Evolutionary conservation across 2,113 vertebrate species (phyloP).

Genomic region (Thermophis baileyi): DNA sequence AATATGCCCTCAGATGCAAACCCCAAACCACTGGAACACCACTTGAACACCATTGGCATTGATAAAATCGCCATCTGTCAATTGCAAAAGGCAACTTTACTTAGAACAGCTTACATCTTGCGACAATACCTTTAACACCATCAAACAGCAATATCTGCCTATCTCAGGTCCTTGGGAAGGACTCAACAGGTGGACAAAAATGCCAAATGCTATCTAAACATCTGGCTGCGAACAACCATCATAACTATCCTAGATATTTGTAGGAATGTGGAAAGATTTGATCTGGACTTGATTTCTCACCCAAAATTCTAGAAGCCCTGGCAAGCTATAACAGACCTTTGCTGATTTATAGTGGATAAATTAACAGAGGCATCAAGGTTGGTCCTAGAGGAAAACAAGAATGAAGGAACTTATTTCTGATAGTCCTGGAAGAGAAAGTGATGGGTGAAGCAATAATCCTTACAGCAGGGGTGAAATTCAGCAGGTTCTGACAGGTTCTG

Average conservation of each 20-base stretch:
- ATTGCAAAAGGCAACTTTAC: neutral
- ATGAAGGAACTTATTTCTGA: neutral
- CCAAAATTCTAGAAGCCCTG: neutral
- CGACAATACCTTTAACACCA: neutral
- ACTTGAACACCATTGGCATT: neutral
- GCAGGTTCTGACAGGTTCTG: too few relatives aligned
- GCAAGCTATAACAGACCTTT: neutral
- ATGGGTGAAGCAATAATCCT: neutral
- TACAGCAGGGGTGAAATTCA: too few relatives aligned
- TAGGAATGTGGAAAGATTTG: neutral
- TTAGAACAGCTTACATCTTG: neutral
- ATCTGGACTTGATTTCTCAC: neutral
- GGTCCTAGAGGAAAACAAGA: neutral
- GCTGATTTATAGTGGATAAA: neutral
- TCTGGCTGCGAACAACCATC: neutral
- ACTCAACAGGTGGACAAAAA: neutral
- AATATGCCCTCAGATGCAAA: neutral
- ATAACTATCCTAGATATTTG: neutral
- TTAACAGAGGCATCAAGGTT: neutral
- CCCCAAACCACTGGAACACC: neutral
- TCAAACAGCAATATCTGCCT: neutral
- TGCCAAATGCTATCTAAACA: neutral
- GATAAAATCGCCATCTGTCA: neutral
- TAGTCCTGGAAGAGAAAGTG: neutral
- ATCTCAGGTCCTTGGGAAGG: neutral